These are phyloP conservation scores for Eremophila alpestris DNA, from an alignment of 2,797 vertebrate species.

Conservation along the genomic window DNA sequence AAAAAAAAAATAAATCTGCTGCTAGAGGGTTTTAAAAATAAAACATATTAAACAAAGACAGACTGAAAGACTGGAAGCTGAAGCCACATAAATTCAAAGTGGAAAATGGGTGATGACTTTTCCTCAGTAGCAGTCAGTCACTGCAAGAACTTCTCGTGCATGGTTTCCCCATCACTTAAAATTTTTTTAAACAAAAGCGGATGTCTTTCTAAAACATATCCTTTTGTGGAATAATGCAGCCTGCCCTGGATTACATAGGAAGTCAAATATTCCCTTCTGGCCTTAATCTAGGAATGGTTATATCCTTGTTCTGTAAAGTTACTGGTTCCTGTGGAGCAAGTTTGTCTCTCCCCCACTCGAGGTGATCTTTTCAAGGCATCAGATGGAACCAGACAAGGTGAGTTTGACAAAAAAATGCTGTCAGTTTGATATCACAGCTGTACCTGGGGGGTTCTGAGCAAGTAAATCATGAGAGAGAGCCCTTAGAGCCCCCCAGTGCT, in stretches of 20 bases:
- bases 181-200: neutral
- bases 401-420: neutral
- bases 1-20: neutral
- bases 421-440: neutral
- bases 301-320: neutral
- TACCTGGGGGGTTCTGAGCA: neutral
- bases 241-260: neutral
- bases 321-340: neutral
- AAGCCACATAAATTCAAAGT: neutral
- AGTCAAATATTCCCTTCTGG: neutral
- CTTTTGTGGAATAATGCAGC: neutral
- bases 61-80: neutral
- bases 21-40: neutral
- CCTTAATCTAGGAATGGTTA: neutral
- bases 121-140: neutral
- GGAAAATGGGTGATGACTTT: neutral
- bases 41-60: neutral
- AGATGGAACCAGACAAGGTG: neutral
- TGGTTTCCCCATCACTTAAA: neutral
- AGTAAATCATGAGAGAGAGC: neutral
- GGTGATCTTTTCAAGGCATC: neutral
- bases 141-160: neutral
- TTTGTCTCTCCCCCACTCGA: neutral
- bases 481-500: neutral
- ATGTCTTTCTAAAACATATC: neutral